Percentiles rank a stretch among this genome's conserved stretches.
Conservation (phyloP, 2,888 invertebrate species). For the Tubulanus polymorphus region DNA sequence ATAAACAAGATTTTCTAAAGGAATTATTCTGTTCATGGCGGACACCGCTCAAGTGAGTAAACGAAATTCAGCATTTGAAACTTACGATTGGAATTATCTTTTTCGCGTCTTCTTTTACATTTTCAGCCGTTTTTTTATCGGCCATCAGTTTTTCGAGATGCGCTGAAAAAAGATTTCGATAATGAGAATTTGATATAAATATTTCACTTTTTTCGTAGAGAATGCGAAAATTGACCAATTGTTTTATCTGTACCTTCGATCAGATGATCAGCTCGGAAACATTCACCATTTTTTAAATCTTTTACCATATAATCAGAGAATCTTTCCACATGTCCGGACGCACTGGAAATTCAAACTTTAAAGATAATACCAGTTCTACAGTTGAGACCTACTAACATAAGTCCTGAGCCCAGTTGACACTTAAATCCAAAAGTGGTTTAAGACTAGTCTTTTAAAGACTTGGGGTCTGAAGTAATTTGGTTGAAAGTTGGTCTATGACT, state of each 20-base stretch:
- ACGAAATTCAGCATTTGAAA: not conserved
- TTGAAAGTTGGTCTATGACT: too few species aligned
- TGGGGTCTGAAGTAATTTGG: too few species aligned
- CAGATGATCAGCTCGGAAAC: conserved; percentile 94
- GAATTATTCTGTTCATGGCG: too few species aligned
- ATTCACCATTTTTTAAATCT: conserved; percentile 91
- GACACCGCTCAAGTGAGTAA: too few species aligned
- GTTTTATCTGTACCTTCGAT: conserved; percentile 66
- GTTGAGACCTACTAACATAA: too few species aligned
- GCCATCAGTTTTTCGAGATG: conserved; percentile 77
- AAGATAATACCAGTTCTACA: conserved; percentile 92
- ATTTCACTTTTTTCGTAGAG: not conserved
- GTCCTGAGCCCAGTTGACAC: too few species aligned
- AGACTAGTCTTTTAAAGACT: too few species aligned
- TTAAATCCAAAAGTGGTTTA: too few species aligned
- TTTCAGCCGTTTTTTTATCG: conserved; percentile 72
- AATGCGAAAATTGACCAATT: not conserved
- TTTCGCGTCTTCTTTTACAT: conserved; percentile 67
- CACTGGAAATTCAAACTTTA: conserved; percentile 56
- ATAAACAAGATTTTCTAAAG: too few species aligned
- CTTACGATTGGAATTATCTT: conserved; percentile 65
- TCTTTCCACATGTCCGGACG: conserved; percentile 97
- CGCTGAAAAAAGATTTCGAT: conserved; percentile 54
- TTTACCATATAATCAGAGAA: conserved; percentile 99
- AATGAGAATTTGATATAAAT: not conserved